Conservation (phyloP, 2,888 invertebrate species). For the Periphyllus acericola region DNA sequence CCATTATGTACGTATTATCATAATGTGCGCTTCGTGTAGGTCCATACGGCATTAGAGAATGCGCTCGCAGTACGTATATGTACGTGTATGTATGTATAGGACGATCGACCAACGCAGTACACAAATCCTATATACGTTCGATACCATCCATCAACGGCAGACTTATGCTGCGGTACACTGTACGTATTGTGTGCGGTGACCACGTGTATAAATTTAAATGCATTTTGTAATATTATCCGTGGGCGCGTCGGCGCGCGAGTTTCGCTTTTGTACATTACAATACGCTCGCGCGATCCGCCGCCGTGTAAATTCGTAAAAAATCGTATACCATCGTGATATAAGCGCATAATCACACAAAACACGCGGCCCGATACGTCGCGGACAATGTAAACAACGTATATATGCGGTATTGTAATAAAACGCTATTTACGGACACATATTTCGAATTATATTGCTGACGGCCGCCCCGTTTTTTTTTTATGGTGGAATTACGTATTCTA, state of each 20-base stretch:
- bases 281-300: not conserved
- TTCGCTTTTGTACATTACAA: not conserved
- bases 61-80: not conserved
- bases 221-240: slow-evolving; percentile 38
- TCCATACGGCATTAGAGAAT: too few relatives aligned
- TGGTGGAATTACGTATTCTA: too few relatives aligned
- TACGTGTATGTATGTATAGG: not conserved
- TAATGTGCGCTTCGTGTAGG: not conserved
- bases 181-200: not conserved
- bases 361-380: not conserved
- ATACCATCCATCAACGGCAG: slow-evolving; percentile 29
- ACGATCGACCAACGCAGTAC: slow-evolving; percentile 26
- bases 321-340: not conserved
- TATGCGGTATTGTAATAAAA: too few relatives aligned
- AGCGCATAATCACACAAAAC: not conserved
- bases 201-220: not conserved
- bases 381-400: not conserved
- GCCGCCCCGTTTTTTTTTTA: too few relatives aligned
- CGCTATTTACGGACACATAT: too few relatives aligned
- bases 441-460: too few relatives aligned
- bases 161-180: not conserved
- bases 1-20: not conserved
- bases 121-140: slow-evolving; percentile 10
- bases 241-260: not conserved
- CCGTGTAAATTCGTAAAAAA: slow-evolving; percentile 46